These are phyloP conservation scores for Ctenomys sociabilis DNA, from an alignment of 2,113 vertebrate genomes.

Conservation along the genomic window DNA sequence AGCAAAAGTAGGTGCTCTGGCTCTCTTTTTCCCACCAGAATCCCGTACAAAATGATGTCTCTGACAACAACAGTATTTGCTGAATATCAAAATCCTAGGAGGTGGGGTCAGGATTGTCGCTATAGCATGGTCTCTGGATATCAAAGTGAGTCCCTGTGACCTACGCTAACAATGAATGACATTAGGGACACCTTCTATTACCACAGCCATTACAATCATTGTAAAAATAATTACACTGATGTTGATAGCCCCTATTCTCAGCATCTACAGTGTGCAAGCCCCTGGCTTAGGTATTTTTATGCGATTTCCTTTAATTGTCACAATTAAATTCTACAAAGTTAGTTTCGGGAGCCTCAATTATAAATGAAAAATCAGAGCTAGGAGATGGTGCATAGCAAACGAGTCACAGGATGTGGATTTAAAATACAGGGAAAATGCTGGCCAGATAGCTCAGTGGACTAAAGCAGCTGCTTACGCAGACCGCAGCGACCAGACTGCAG, in stretches of 20 bases:
- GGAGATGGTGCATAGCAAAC: neutral
- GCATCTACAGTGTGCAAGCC: neutral
- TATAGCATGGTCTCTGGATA: neutral
- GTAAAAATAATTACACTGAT: neutral
- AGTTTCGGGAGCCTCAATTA: neutral
- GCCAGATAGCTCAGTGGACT: no score
- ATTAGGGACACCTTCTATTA: neutral
- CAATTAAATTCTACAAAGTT: neutral
- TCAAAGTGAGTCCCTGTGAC: neutral
- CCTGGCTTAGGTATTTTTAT: neutral
- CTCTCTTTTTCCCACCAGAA: neutral
- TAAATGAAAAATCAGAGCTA: neutral
- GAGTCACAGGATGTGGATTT: neutral
- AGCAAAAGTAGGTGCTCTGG: fast-evolving
- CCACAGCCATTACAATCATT: fast-evolving
- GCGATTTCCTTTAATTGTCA: neutral
- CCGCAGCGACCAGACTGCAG: no score
- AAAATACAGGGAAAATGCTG: no score
- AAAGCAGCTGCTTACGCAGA: no score
- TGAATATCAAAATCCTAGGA: neutral
- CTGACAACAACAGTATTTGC: neutral
- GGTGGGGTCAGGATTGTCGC: neutral
- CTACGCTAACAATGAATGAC: neutral
- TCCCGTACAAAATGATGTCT: neutral
- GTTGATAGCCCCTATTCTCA: neutral